phyloP scores from a whole-genome alignment of 1,140 invertebrate genomes.

The Neodiprion fabricii region DNA sequence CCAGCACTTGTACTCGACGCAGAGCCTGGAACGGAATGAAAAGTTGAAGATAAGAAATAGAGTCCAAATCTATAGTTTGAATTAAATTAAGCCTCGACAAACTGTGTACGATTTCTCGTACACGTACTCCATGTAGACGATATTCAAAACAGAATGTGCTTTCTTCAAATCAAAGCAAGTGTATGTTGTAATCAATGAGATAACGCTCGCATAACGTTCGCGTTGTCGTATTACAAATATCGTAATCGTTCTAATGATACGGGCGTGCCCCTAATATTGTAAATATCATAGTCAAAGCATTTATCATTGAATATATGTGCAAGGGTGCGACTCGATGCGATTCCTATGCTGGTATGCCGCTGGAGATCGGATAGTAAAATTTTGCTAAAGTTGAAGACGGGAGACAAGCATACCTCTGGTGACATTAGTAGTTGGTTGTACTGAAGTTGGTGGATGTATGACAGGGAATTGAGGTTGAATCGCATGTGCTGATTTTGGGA shows the following conservation, averaged over 20 bases:
- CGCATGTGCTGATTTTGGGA: background rate
- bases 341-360: background rate
- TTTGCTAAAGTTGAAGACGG: conserved; percentile 5
- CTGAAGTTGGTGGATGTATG: conserved; percentile 5
- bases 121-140: too few species aligned
- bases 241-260: too few species aligned
- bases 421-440: conserved; percentile 7
- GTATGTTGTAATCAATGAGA: too few species aligned
- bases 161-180: too few species aligned
- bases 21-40: conserved; percentile 46
- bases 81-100: too few species aligned
- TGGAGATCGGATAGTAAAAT: background rate
- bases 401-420: conserved; percentile 2
- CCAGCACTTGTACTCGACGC: conserved; percentile 53
- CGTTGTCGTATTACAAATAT: too few species aligned
- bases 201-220: too few species aligned
- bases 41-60: conserved; percentile 10
- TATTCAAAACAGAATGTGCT: too few species aligned
- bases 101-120: too few species aligned
- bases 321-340: background rate
- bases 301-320: background rate
- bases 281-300: too few species aligned
- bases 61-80: background rate
- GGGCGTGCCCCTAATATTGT: too few species aligned
- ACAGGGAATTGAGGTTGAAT: background rate